Percentiles rank a stretch among this genome's conserved stretches.
phyloP scores from a whole-genome alignment of 1,140 invertebrate species.

The Macrocentrus cingulum region DNA sequence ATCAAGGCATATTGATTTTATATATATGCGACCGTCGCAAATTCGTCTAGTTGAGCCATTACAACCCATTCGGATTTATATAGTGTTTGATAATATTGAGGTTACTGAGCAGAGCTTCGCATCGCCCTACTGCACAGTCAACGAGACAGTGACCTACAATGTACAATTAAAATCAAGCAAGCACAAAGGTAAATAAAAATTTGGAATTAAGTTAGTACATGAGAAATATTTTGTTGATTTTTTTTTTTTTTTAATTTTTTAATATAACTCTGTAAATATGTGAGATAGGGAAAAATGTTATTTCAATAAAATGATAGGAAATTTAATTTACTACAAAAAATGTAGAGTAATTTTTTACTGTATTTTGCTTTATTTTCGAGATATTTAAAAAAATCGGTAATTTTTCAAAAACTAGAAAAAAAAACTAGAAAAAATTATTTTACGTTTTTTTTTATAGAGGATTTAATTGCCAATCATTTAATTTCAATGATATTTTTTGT shows the following conservation, averaged over 20 bases:
- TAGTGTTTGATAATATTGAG: slow-evolving; percentile 77
- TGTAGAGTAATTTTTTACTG: too few species aligned
- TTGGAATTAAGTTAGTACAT: too few species aligned
- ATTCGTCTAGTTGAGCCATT: slow-evolving; percentile 60
- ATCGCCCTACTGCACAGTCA: slow-evolving; percentile 64
- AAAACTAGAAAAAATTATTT: too few species aligned
- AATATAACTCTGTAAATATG: neutral
- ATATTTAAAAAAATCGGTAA: too few species aligned
- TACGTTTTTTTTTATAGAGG: too few species aligned
- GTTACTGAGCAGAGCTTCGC: slow-evolving; percentile 65
- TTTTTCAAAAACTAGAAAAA: too few species aligned
- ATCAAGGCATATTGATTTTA: slow-evolving; percentile 58
- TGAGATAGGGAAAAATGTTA: too few species aligned
- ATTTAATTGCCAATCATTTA: too few species aligned
- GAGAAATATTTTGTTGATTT: slow-evolving; percentile 15
- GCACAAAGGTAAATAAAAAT: slow-evolving; percentile 57
- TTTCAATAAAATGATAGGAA: too few species aligned
- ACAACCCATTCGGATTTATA: slow-evolving; percentile 66
- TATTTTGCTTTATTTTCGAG: too few species aligned
- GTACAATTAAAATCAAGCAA: slow-evolving; percentile 66
- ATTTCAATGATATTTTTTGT: too few species aligned
- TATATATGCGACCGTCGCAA: slow-evolving; percentile 38
- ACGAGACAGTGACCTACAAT: slow-evolving; percentile 66
- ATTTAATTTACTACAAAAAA: too few species aligned
- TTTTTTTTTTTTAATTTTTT: neutral